Conservation (phyloP, 2,113 vertebrate genomes). For the Leucoraja erinaceus region DNA sequence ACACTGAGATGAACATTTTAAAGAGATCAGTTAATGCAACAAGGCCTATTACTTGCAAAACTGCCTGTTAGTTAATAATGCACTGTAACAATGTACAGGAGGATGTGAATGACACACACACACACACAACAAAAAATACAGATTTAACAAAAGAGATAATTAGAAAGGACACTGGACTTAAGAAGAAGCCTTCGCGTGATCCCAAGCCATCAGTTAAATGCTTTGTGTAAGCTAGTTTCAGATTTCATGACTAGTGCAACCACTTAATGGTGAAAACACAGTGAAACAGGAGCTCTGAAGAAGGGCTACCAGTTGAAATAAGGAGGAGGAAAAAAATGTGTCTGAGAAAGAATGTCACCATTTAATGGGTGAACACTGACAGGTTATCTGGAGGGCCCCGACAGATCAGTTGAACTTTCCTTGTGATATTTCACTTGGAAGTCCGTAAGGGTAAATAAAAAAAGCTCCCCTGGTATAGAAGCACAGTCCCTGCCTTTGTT, state of each 20-base stretch:
- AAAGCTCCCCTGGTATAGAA: constrained; percentile 45
- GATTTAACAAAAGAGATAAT: not conserved
- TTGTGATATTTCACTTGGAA: constrained; percentile 48
- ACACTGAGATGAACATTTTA: not conserved
- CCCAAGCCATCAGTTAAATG: not conserved
- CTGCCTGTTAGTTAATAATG: not conserved
- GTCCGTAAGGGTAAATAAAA: constrained; percentile 37
- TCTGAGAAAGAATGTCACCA: constrained; percentile 9
- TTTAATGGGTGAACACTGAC: constrained; percentile 40
- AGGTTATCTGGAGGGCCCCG: constrained; percentile 41
- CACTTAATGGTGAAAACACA: constrained; percentile 14
- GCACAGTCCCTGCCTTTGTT: constrained; percentile 58
- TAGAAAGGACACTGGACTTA: not conserved
- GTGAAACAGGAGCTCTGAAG: constrained; percentile 10
- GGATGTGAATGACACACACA: not conserved
- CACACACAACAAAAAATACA: not conserved
- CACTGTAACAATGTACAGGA: not conserved
- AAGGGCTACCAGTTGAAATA: constrained; percentile 35
- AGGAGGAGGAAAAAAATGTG: not conserved
- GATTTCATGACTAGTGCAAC: constrained; percentile 39
- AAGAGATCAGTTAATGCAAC: not conserved
- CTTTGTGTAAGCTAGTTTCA: constrained; percentile 14
- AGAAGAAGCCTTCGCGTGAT: not conserved
- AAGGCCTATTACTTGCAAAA: not conserved
- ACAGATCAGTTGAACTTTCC: constrained; percentile 44